Base-by-base conservation (phyloP, 2,797 vertebrate genomes). In the Ataeniobius toweri region DNA sequence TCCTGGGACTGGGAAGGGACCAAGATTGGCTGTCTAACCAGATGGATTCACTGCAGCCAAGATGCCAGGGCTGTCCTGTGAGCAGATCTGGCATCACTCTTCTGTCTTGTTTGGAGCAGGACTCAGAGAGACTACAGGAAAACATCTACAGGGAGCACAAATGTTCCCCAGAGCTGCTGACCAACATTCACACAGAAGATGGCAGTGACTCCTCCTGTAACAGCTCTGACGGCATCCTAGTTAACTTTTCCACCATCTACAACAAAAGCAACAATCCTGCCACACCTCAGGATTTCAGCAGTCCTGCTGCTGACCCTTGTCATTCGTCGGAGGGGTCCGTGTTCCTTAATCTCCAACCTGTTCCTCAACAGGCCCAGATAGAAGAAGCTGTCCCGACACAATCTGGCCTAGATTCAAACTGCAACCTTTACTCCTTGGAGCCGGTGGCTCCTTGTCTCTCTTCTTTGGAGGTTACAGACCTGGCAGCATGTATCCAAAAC, bases 221-320 rank as follows among this genome's bases (percentile, higher is more conserved):
- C 93, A 99, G 98, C 67, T 99, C 98, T 0, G 98, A 99, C 0
- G 98, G 98, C 0, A 92, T 99, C 56, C 93, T 99, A 63, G 97
- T 99, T 78, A 99, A 97, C 80, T 98, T 99, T 93, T 98, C 97
- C 80, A 89, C 98, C 46, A 98, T 99, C 77, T 99, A 99, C 88
- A 96, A 96, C 92, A 96, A 96, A 80, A 96, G 96, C 94, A 98
- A 96, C 50, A 95, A 95, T 78, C 94, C 95, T 0, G 94, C 97
- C 82, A 96, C 91, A 1, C 95, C 97, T 2, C 84, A 84, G 0
- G 93, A 94, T 78, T 90, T 95, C 58, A 88, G 91, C 83, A 96
- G 96, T 89, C 96, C 97, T 0, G 92, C 96, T 68, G 91, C 95
- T 72, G 95, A 95, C 7, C 93, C 96, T 24, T 96, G 77, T n/a